A percentile compares a stretch with the other conserved stretches of the same genome.
phyloP scores from a whole-genome alignment of 1,140 invertebrate species.

The Cydia pomonella region DNA sequence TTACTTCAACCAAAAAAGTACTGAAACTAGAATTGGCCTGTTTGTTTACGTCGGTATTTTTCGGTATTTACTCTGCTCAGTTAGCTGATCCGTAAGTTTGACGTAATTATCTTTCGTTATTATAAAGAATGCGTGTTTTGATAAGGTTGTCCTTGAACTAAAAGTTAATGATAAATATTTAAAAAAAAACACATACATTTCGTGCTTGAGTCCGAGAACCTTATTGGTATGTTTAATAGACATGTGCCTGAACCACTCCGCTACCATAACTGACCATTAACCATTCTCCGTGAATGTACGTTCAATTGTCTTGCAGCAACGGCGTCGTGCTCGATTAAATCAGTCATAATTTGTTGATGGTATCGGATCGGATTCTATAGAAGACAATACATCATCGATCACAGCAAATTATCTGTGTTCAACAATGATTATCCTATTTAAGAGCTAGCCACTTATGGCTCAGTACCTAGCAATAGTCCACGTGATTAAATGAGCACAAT shows the following conservation, averaged over 20 bases:
- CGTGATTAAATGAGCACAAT: neutral
- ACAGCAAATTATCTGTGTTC: conserved; percentile 8
- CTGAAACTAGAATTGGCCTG: too few species aligned
- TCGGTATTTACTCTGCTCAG: too few species aligned
- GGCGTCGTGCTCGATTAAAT: conserved; percentile 11
- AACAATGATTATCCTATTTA: conserved; percentile 27
- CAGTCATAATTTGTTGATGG: conserved; percentile 8
- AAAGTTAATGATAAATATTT: too few species aligned
- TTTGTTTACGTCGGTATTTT: too few species aligned
- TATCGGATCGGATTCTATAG: neutral
- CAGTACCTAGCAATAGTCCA: neutral
- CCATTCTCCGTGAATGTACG: neutral
- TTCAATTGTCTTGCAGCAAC: neutral
- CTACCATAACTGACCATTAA: neutral
- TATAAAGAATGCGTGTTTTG: too few species aligned
- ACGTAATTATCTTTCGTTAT: too few species aligned
- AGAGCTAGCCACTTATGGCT: neutral
- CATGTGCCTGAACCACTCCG: neutral
- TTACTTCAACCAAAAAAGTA: too few species aligned
- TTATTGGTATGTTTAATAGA: neutral
- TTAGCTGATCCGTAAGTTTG: too few species aligned
- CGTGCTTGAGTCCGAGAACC: neutral
- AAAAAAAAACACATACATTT: too few species aligned
- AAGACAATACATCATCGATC: conserved; percentile 16
- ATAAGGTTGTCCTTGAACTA: too few species aligned